Percentiles rank a stretch among this genome's conserved stretches.
phyloP scores from a whole-genome alignment of 2,888 invertebrate species.

The Dynastes grantii region DNA sequence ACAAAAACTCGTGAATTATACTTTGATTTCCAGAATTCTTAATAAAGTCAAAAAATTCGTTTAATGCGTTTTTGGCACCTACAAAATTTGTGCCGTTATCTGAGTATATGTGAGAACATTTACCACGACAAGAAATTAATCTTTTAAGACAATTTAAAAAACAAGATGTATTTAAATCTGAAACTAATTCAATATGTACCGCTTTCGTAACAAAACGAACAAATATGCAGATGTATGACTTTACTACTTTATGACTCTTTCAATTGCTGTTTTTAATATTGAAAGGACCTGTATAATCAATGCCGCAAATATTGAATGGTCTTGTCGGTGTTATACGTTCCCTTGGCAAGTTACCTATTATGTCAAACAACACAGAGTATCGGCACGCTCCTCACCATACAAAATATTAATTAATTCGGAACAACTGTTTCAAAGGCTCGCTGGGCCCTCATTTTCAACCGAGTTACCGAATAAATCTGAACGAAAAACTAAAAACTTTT shows the following conservation, averaged over 20 bases:
- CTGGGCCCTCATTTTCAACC: no score
- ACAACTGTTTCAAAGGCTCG: no score
- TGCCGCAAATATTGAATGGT: background rate
- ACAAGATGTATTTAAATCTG: background rate
- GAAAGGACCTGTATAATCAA: background rate
- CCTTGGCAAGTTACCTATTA: background rate
- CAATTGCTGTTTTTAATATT: background rate
- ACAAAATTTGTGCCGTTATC: background rate
- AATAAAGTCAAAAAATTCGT: background rate
- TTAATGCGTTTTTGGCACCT: no score
- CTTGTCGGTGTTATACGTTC: background rate
- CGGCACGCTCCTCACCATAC: no score
- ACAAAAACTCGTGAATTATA: background rate
- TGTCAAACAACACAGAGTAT: background rate
- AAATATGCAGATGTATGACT: background rate
- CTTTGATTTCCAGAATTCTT: background rate
- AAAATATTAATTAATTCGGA: no score
- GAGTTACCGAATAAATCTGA: no score
- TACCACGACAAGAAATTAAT: background rate
- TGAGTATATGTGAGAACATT: background rate
- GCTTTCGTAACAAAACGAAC: background rate
- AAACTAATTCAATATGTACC: conserved; percentile 5
- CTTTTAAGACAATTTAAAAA: conserved; percentile 6
- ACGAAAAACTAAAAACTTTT: no score
- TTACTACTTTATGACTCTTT: background rate